phyloP scores from a whole-genome alignment of 2,113 vertebrate species.

The Catharus bicknelli region DNA sequence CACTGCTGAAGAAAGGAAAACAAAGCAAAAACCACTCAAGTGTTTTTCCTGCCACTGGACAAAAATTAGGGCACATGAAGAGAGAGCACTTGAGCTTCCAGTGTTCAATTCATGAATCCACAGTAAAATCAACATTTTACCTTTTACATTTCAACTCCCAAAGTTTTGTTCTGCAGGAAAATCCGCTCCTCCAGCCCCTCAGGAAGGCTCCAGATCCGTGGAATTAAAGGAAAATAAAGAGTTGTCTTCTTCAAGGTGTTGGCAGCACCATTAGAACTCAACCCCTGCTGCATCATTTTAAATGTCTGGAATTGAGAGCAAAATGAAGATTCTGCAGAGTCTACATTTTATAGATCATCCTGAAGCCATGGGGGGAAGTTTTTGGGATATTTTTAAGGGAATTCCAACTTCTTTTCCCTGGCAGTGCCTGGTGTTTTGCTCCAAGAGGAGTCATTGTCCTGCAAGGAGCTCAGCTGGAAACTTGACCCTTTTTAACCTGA shows the following conservation, averaged over 20 bases:
- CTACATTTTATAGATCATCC: not conserved
- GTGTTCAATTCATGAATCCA: not conserved
- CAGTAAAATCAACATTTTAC: not conserved
- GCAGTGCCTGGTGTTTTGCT: not conserved
- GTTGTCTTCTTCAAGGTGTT: not conserved
- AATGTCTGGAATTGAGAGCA: not conserved
- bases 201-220: not conserved
- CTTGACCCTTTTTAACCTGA: not conserved
- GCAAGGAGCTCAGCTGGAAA: not conserved
- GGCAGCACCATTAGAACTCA: not conserved
- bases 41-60: not conserved
- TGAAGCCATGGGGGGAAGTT: not conserved
- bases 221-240: not conserved
- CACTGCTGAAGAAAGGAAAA: no score
- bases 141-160: not conserved
- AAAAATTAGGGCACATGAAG: rapidly evolving
- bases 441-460: not conserved
- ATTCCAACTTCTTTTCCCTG: not conserved
- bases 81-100: not conserved
- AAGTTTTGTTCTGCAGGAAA: not conserved
- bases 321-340: not conserved
- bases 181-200: not conserved
- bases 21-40: not conserved
- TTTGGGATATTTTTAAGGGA: not conserved
- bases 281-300: not conserved